Base-by-base conservation (phyloP, 2,797 vertebrate species). In the Hypotaenidia okinawae region DNA sequence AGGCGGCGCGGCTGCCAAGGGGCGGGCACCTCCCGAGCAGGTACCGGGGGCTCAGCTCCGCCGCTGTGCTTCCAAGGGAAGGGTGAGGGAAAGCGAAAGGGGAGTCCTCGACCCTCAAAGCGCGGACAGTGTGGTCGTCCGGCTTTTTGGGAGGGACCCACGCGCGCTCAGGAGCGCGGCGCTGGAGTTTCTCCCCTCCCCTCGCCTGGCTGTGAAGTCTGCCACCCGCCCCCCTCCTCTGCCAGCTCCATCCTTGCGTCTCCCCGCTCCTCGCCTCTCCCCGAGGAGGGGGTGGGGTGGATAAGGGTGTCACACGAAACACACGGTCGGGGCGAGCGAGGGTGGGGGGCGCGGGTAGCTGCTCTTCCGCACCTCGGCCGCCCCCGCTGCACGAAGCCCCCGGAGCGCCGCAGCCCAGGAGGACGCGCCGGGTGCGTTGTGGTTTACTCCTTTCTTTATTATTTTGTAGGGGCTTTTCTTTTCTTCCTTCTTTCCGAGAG, bases 381-480 rank as follows among this genome's bases (percentile, higher is more conserved):
- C 16, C 15, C 33, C 25, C 25, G 14, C 74, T 76, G 68, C 22
- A 35, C 16, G 67, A 35, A 82, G 67, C 27, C n/a, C 49, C 59
- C 41, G 54, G 72, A 93, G 75, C 45, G 43, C 51, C 32, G n/a
- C 37, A 83, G 69, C 66, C 45, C 67, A 54, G 45, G 52, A 92
- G 25, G 57, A 94, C 57, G 10, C 81, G 30, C 47, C 4, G 30
- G 95, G 95, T 93, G 89, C 73, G 95, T 92, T 77, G 10, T 28
- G 70, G 33, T 78, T 86, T 55, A 63, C 15, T 58, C 4, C 13
- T 55, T 59, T 43, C 0, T 21, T 25, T 43, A 11, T 52, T 72
- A 19, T 82, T 69, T 84, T 16, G 30, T 10, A 47, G 12, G 1
- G 16, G 23, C 13, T 17, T 24, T 54, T 17, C 16, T 54, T 11